A percentile compares a stretch with the other conserved stretches of the same genome.
phyloP scores from a whole-genome alignment of 2,113 vertebrate species.

The Micromys minutus region DNA sequence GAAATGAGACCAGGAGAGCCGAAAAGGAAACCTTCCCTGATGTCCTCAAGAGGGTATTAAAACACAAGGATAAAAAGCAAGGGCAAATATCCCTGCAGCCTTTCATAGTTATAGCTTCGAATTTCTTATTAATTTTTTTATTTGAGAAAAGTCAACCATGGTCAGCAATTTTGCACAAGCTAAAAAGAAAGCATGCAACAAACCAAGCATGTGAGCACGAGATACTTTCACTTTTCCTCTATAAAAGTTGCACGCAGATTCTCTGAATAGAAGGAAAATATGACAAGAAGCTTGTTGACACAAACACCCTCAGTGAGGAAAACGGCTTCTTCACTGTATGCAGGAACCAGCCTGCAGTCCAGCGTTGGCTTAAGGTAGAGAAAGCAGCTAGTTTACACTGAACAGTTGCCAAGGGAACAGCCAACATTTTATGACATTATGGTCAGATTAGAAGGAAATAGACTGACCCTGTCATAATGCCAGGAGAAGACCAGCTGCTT shows the following conservation, averaged over 20 bases:
- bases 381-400: slow-evolving; percentile 10
- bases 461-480: slow-evolving; percentile 60
- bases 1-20: not conserved
- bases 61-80: not conserved
- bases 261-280: not conserved
- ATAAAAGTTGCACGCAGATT: slow-evolving; percentile 4
- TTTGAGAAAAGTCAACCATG: not conserved
- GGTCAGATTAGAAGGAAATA: slow-evolving; percentile 54
- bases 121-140: not conserved
- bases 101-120: not conserved
- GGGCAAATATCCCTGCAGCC: not conserved
- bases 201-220: not conserved
- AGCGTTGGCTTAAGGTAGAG: slow-evolving; percentile 18
- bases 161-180: not conserved
- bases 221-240: not conserved
- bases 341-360: slow-evolving; percentile 10
- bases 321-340: not conserved
- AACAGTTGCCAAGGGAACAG: slow-evolving; percentile 72
- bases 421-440: slow-evolving; percentile 72
- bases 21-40: not conserved
- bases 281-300: not conserved
- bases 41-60: not conserved
- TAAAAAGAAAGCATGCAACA: not conserved
- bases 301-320: not conserved
- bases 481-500: slow-evolving; percentile 72